Conservation (phyloP, 2,888 invertebrate genomes). For the Lithodes maja region DNA sequence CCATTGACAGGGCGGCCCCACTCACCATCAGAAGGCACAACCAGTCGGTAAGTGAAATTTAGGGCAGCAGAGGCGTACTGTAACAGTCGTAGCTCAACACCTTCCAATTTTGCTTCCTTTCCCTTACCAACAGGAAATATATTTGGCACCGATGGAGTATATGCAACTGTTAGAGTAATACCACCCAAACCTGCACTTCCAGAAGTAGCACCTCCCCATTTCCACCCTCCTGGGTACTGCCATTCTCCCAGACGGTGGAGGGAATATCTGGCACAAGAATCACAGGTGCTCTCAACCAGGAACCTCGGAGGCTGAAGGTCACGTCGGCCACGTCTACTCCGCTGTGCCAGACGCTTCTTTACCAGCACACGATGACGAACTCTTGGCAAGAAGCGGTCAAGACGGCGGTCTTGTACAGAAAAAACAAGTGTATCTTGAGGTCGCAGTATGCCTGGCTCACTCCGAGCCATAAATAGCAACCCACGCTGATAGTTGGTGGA, state of each 20-base stretch:
- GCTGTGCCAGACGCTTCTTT: not conserved
- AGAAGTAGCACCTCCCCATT: conserved; percentile 24
- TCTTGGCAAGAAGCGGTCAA: conserved; percentile 62
- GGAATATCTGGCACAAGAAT: conserved; percentile 32
- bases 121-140: conserved; percentile 39
- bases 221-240: conserved; percentile 45
- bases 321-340: conserved; percentile 33
- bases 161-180: conserved; percentile 39
- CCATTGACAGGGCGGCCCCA: conserved; percentile 64
- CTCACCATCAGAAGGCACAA: conserved; percentile 53
- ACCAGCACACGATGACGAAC: conserved; percentile 56
- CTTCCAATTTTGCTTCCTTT: conserved; percentile 41
- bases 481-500: conserved; percentile 58
- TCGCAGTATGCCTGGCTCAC: conserved; percentile 43
- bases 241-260: conserved; percentile 52
- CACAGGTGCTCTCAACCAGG: conserved; percentile 51
- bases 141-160: conserved; percentile 65
- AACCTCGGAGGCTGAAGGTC: conserved; percentile 24
- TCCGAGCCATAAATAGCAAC: conserved; percentile 51
- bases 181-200: conserved; percentile 27
- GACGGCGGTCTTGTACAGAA: conserved; percentile 37
- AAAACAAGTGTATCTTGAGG: conserved; percentile 53
- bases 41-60: conserved; percentile 54
- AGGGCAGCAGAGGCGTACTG: conserved; percentile 57
- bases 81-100: conserved; percentile 59